phyloP scores from a whole-genome alignment of 1,140 invertebrate species.

The Bombus breviceps region DNA sequence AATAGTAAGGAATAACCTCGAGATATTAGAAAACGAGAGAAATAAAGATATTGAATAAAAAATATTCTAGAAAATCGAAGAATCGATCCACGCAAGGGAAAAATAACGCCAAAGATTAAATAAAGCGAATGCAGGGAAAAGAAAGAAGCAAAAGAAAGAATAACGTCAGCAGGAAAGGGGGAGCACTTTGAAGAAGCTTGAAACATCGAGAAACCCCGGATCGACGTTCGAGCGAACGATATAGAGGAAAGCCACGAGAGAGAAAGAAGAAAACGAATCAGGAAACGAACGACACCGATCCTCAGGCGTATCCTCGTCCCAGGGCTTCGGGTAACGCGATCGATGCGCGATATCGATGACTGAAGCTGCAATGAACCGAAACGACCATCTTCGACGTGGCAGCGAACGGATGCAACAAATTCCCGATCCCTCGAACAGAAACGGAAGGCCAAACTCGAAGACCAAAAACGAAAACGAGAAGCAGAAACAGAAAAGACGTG shows the following conservation, averaged over 20 bases:
- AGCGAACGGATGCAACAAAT: conserved; percentile 27
- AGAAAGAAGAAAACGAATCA: not conserved
- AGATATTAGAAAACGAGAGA: not conserved
- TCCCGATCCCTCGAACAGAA: not conserved
- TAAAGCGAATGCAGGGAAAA: not conserved
- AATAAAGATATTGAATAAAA: not conserved
- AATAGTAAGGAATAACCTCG: no score
- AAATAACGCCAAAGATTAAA: not conserved
- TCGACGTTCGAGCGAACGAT: not conserved
- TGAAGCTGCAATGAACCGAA: conserved; percentile 33
- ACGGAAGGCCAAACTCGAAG: not conserved
- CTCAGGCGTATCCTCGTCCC: not conserved
- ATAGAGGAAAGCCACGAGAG: not conserved
- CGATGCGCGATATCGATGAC: conserved; percentile 30
- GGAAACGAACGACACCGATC: conserved; percentile 3
- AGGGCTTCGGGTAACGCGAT: conserved; percentile 4
- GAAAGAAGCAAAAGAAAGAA: no score
- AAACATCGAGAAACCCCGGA: not conserved
- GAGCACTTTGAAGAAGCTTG: not conserved
- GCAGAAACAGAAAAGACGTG: no score
- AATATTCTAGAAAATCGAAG: not conserved
- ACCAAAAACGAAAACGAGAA: not conserved
- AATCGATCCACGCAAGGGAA: not conserved
- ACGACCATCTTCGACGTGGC: conserved; percentile 1
- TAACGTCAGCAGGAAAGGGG: not conserved